Evolutionary conservation across 2,888 invertebrate species (phyloP), one percentile per base, ranked within the genome.

Genomic region (Cephus runcator): DNA sequence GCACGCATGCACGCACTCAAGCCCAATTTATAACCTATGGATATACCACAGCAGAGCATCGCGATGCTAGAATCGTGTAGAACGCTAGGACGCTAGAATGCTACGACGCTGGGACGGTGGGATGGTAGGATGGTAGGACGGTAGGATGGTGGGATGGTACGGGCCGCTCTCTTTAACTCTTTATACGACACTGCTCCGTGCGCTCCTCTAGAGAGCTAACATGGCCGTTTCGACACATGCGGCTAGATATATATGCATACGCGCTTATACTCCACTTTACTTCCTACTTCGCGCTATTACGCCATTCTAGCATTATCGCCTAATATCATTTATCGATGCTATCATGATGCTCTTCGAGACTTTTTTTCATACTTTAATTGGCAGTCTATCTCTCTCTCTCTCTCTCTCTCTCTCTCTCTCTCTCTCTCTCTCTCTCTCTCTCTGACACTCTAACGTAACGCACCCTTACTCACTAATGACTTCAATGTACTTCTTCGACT

Each of bases 171-270:
- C 56, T 56, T 56, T 56, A 56, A 56, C 56, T 56, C 40, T 40
- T 15, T 56, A 23, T 56, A 56, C 23, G 23, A 56, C 23, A 23
- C 56, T 23, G 30, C 75, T 75, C 75, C 77, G 75, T 77, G 77
- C 75, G 75, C 75, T 74, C 77, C 75, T 75, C 77, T 75, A 75
- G 75, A 77, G 75, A 77, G 77, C 80, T 82, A 84, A 84, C 84
- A 84, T 84, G 82, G 85, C 82, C 80, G 84, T 81, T 79, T 81
- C 80, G 82, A 79, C 76, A 81, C 81, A 83, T 83, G 80, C 84
- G 83, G 81, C 83, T 82, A 80, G 80, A 85, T 79, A 83, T 85
- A 85, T 80, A 81, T 79, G 79, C 77, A 78, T 79, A 78, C 76
- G 79, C 80, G 77, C 78, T 73, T 77, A 76, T 73, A 69, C 74